Percentiles rank a stretch among this genome's conserved stretches.
phyloP scores from a whole-genome alignment of 2,113 vertebrate species.

The Megatriorchis doriae region DNA sequence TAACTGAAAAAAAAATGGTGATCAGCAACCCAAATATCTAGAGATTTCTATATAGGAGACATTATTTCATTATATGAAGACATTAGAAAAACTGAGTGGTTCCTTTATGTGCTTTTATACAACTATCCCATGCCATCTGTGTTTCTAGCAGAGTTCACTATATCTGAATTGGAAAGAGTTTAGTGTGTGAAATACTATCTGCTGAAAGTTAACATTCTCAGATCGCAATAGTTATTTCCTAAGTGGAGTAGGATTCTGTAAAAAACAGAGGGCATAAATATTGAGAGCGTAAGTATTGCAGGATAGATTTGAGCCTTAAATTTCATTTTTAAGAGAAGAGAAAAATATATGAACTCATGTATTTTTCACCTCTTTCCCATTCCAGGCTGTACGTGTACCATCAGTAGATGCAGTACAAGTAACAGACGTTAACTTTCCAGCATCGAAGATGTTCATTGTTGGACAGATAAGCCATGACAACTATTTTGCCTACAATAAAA shows the following conservation, averaged over 20 bases:
- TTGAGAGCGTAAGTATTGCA: not conserved
- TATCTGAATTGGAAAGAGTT: not conserved
- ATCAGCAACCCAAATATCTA: not conserved
- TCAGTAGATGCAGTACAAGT: slow-evolving; percentile 76
- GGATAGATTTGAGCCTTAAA: not conserved
- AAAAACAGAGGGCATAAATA: not conserved
- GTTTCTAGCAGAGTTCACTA: not conserved
- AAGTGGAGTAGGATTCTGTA: not conserved
- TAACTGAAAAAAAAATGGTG: not conserved
- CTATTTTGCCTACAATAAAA: slow-evolving; percentile 70
- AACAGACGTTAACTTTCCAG: slow-evolving; percentile 28
- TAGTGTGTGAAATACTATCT: not conserved
- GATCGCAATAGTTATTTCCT: not conserved
- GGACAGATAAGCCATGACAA: slow-evolving; percentile 67
- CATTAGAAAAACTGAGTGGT: not conserved
- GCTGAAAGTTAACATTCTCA: not conserved
- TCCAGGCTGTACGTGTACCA: slow-evolving; percentile 75
- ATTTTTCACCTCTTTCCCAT: slow-evolving; percentile 67
- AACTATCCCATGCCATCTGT: not conserved
- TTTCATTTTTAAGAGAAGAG: not conserved
- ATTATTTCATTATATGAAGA: not conserved
- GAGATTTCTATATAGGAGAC: not conserved
- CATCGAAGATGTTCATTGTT: slow-evolving; percentile 34
- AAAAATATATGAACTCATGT: rapidly evolving
- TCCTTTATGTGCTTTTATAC: not conserved